A percentile compares a stretch with the other conserved stretches of the same genome.
phyloP scores from a whole-genome alignment of 2,797 vertebrate species.

The Aldrovandia affinis region DNA sequence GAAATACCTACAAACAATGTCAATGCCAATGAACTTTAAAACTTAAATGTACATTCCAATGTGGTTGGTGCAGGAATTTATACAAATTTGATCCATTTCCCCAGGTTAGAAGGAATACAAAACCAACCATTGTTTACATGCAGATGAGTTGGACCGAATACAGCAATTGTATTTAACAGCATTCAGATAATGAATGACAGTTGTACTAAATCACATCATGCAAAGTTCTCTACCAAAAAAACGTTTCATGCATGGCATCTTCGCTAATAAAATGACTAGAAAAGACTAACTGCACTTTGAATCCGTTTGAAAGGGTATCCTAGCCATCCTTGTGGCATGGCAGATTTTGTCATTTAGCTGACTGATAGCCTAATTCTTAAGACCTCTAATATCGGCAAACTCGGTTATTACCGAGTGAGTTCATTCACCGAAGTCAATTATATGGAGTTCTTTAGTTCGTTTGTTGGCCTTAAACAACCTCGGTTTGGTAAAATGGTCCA shows the following conservation, averaged over 20 bases:
- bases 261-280: no score
- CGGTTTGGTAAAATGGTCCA: neutral
- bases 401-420: neutral
- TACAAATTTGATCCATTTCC: neutral
- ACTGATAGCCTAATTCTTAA: neutral
- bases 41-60: neutral
- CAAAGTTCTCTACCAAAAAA: no score
- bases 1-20: no score
- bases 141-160: no score
- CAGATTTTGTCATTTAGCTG: neutral
- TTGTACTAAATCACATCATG: no score
- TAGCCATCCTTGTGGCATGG: neutral
- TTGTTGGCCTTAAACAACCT: neutral
- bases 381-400: neutral
- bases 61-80: neutral
- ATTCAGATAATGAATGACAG: no score
- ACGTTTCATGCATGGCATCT: no score
- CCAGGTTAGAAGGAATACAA: no score
- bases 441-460: no score
- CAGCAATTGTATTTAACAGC: no score
- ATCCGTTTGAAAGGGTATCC: neutral
- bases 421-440: neutral
- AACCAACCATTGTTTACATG: no score
- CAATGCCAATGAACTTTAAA: neutral
- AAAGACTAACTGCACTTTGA: no score